phyloP scores from a whole-genome alignment of 2,888 invertebrate genomes.

The Drosophila multiciliata region DNA sequence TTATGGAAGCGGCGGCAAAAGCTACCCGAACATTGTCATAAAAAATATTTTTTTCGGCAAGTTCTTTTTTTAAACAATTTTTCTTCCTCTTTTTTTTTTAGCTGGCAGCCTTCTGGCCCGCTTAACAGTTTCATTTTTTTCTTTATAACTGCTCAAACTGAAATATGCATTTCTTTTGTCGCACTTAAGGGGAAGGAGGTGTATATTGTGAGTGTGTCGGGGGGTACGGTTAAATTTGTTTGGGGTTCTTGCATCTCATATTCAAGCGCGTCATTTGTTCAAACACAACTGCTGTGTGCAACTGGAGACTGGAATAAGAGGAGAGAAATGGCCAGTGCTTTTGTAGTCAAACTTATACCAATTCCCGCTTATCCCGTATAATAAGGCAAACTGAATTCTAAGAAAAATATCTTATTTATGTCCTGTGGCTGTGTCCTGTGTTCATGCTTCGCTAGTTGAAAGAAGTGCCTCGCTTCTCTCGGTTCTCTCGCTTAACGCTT shows the following conservation, averaged over 20 bases:
- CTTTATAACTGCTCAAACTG: constrained; percentile 60
- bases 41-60: constrained; percentile 59
- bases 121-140: constrained; percentile 44
- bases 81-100: constrained; percentile 4
- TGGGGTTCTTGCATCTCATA: constrained; percentile 32
- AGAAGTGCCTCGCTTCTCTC: constrained; percentile 30
- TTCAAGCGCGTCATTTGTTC: constrained; percentile 63
- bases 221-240: neutral
- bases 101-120: constrained; percentile 31
- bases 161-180: constrained; percentile 76
- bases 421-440: constrained; percentile 70
- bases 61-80: constrained; percentile 13
- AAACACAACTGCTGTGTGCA: constrained; percentile 48
- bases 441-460: constrained; percentile 55
- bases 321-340: constrained; percentile 29
- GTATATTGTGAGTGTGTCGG: neutral
- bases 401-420: constrained; percentile 78
- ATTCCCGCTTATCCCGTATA: constrained; percentile 14
- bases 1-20: constrained; percentile 48
- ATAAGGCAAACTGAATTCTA: constrained; percentile 56
- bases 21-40: constrained; percentile 67
- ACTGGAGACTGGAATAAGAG: constrained; percentile 41
- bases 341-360: constrained; percentile 4
- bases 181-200: constrained; percentile 16
- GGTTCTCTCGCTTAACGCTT: constrained; percentile 5